These are phyloP conservation scores for Drosophila kikkawai DNA, from an alignment of 1,140 invertebrate species.

Conservation along the genomic window DNA sequence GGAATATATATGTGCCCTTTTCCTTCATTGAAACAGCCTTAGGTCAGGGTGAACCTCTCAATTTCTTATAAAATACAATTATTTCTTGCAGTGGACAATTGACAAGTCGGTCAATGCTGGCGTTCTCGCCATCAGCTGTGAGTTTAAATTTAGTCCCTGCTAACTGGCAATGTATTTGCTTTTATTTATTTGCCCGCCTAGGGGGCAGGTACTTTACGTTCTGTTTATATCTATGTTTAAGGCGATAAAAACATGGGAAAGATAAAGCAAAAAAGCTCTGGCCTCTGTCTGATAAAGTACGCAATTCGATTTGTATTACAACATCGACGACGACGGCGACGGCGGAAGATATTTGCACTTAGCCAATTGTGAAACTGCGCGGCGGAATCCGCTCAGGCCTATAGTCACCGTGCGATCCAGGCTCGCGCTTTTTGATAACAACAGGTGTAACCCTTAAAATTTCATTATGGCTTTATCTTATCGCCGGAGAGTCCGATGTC, in stretches of 20 bases:
- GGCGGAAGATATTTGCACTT: conserved; percentile 45
- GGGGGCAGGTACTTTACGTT: conserved; percentile 27
- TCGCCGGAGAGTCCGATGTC: conserved; percentile 23
- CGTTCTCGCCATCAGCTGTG: conserved; percentile 29
- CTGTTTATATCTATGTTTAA: conserved; percentile 32
- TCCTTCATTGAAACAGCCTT: too few relatives aligned
- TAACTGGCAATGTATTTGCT: conserved; percentile 11
- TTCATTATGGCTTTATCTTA: conserved; percentile 77
- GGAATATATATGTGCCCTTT: not conserved
- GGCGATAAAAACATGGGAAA: conserved; percentile 19
- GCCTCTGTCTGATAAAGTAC: conserved; percentile 24
- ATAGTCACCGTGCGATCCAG: conserved; percentile 8
- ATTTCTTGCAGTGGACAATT: not conserved
- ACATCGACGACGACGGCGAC: conserved; percentile 4
- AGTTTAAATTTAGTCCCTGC: conserved; percentile 33
- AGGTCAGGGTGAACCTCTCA: too few relatives aligned
- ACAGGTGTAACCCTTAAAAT: conserved; percentile 73
- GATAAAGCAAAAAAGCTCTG: conserved; percentile 34
- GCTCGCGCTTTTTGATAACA: conserved; percentile 61
- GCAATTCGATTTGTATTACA: conserved; percentile 49
- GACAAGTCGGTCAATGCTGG: conserved; percentile 7
- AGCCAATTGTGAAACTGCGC: conserved; percentile 34
- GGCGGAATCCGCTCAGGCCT: conserved; percentile 7
- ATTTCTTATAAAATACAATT: too few relatives aligned
- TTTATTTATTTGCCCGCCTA: conserved; percentile 23